These are phyloP conservation scores for Lasioglossum malachurum DNA, from an alignment of 2,888 invertebrate genomes.

Conservation along the genomic window DNA sequence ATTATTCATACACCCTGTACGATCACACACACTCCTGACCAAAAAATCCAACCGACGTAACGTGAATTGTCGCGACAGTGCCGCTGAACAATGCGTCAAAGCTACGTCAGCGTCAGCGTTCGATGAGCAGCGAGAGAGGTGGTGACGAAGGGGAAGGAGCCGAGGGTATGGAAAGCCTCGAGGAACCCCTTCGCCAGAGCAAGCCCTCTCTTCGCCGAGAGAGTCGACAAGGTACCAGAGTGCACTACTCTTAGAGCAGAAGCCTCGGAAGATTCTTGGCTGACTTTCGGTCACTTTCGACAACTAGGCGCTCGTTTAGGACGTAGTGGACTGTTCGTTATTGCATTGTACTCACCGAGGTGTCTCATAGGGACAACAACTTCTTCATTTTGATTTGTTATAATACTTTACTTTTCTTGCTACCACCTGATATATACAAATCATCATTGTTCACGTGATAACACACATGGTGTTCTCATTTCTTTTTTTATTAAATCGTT, in stretches of 20 bases:
- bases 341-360: constrained; percentile 66
- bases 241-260: constrained; percentile 70
- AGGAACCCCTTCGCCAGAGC: constrained; percentile 87
- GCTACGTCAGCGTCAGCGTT: constrained; percentile 87
- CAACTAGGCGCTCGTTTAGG: constrained; percentile 71
- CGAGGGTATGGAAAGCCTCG: constrained; percentile 86
- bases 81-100: constrained; percentile 89
- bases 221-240: constrained; percentile 88
- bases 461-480: background rate
- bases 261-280: constrained; percentile 58
- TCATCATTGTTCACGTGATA: constrained; percentile 9
- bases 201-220: constrained; percentile 86
- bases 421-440: background rate
- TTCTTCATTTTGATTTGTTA: background rate
- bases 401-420: background rate
- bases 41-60: constrained; percentile 66
- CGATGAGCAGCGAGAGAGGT: constrained; percentile 88
- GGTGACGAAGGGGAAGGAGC: constrained; percentile 85
- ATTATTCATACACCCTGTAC: background rate
- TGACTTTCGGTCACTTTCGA: constrained; percentile 60
- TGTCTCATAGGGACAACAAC: constrained; percentile 55
- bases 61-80: constrained; percentile 85
- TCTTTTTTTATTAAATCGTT: background rate
- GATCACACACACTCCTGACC: constrained; percentile 17
- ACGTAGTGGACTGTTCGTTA: constrained; percentile 72